Evolutionary conservation across 2,113 vertebrate genomes (phyloP).

Genomic region (Agapornis roseicollis): DNA sequence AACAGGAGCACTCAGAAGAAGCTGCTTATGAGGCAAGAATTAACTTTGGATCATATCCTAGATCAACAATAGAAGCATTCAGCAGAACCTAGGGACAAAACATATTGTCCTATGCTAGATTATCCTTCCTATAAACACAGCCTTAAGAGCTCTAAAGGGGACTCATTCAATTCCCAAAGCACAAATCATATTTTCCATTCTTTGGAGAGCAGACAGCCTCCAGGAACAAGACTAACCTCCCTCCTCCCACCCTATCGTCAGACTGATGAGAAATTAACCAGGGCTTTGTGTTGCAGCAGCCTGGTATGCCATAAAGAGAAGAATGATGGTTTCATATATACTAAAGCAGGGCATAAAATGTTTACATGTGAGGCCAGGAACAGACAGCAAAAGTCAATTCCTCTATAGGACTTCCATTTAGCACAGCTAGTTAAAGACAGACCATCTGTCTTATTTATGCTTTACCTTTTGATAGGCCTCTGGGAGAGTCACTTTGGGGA

Average conservation of each 20-base stretch:
- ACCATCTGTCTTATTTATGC: neutral
- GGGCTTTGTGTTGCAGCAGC: neutral
- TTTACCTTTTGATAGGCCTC: neutral
- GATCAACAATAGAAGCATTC: slow-evolving; percentile 35
- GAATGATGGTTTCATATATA: neutral
- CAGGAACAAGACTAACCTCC: neutral
- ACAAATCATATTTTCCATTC: slow-evolving; percentile 53
- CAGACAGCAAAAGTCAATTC: neutral
- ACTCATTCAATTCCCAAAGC: slow-evolving; percentile 46
- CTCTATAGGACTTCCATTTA: neutral
- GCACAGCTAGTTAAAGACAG: neutral
- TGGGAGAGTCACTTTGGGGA: neutral
- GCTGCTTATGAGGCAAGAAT: slow-evolving; percentile 8
- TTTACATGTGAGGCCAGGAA: neutral
- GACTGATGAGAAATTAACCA: neutral
- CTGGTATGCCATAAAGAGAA: neutral
- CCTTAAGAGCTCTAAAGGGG: neutral
- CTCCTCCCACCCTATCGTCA: neutral
- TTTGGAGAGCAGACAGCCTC: slow-evolving; percentile 36
- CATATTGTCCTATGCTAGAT: slow-evolving; percentile 37
- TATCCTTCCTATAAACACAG: slow-evolving; percentile 57
- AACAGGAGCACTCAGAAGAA: neutral
- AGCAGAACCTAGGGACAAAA: slow-evolving; percentile 49
- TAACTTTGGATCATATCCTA: slow-evolving; percentile 18
- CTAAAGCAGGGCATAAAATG: neutral